These are phyloP conservation scores for Gnathonemus longibarbis DNA, from an alignment of 2,113 vertebrate species.

Conservation along the genomic window DNA sequence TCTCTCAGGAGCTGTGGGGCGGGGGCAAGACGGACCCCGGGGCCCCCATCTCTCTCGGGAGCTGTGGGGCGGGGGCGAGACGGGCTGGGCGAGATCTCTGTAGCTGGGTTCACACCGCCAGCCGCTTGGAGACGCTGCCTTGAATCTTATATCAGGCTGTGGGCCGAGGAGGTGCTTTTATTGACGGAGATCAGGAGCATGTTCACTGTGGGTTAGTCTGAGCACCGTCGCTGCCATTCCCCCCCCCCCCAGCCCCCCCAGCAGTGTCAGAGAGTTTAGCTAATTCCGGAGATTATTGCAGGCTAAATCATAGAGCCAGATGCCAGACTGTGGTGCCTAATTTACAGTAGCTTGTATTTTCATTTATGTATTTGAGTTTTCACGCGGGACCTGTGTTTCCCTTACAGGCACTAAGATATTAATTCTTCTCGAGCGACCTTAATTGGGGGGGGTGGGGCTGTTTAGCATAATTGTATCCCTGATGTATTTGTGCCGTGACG, in stretches of 20 bases:
- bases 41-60: background rate
- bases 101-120: background rate
- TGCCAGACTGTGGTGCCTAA: background rate
- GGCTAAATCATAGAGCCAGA: background rate
- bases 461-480: constrained; percentile 41
- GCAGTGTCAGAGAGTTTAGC: background rate
- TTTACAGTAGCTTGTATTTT: background rate
- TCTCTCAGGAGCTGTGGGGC: background rate
- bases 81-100: too few species aligned
- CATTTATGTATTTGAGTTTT: background rate
- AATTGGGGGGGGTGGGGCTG: constrained; percentile 20
- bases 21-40: accelerated
- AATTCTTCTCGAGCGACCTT: constrained; percentile 26
- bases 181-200: background rate
- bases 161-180: background rate
- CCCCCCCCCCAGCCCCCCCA: background rate
- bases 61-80: too few species aligned
- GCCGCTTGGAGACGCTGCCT: background rate
- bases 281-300: background rate
- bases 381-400: constrained; percentile 37
- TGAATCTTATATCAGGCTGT: background rate
- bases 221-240: background rate
- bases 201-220: background rate
- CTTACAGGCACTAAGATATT: constrained; percentile 41
- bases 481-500: constrained; percentile 26